Base-by-base conservation (phyloP, 2,797 vertebrate genomes). In the Liasis olivaceus region DNA sequence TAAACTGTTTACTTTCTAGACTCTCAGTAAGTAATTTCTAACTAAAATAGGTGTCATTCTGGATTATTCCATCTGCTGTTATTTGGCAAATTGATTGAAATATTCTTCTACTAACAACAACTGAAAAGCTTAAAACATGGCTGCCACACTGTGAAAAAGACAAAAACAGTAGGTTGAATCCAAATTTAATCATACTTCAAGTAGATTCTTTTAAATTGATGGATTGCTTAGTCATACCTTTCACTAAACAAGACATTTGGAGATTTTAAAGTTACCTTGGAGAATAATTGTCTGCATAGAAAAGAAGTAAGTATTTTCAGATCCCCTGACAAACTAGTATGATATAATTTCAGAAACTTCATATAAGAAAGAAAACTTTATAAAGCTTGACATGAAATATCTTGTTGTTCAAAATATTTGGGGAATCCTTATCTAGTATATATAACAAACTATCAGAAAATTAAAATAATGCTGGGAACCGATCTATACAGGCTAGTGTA, bases 1-100 rank as follows among this genome's bases (percentile, higher is more conserved):
- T 66, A 91, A 96, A 91, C 94, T 95, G 69, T 95, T 97, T 95
- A 94, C 94, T 88, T 1, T 96, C 95, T 96, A 95, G 96, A 97
- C 94, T 96, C 94, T 96, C 91, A 95, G 88, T 94, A 97, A 97
- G 93, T 94, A 96, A 97, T 97, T 97, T 97, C 94, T 97, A 95
- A 94, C 91, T 96, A 96, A 97, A 97, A 96, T 96, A 91, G 95
- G 64, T 91, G 93, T 95, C 5, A 28, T 93, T 96, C 93, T 93
- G 96, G 89, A 85, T 96, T 95, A 93, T 94, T 96, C 96, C 95
- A 97, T 98, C 96, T 98, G 97, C 97, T 97, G 92, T 42, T 94
- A 91, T 96, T 96, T 96, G 96, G 95, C 96, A 96, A 17, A 12
- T 24, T 88, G 28, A 47, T 20, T 17, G 59, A 14, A 85, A 36